Evolutionary conservation across 2,113 vertebrate species (phyloP).

Genomic region (Alouatta palliata): DNA sequence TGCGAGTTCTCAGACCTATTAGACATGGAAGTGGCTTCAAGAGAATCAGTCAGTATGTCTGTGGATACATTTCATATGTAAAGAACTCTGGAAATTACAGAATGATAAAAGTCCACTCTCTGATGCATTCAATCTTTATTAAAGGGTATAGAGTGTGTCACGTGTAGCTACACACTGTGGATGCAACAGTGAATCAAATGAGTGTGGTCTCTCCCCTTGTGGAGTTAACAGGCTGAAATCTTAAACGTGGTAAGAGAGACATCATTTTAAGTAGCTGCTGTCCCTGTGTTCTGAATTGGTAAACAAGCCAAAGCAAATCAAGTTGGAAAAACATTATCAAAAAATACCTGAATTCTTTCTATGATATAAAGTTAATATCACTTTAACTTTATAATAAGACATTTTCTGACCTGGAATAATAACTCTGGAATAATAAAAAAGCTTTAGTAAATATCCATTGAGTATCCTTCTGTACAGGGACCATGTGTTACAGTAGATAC

Average conservation of each 20-base stretch:
- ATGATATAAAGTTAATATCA: not conserved
- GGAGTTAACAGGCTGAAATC: not conserved
- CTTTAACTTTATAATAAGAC: not conserved
- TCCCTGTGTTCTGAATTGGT: not conserved
- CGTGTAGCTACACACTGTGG: not conserved
- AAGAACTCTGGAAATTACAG: not conserved
- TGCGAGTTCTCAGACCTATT: not conserved
- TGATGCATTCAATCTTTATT: not conserved
- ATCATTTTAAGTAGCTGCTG: not conserved
- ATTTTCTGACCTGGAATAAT: not conserved
- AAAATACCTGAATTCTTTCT: not conserved
- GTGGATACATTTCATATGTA: not conserved
- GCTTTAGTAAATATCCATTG: not conserved
- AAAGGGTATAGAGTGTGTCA: not conserved
- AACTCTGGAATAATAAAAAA: not conserved
- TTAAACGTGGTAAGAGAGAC: not conserved
- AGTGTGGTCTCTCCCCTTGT: not conserved
- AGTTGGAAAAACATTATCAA: not conserved
- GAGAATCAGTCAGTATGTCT: not conserved
- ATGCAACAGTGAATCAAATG: not conserved
- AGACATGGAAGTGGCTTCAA: not conserved
- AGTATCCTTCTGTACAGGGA: not conserved
- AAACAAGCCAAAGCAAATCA: not conserved
- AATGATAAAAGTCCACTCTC: not conserved
- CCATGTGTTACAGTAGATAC: not conserved